Base-by-base conservation (phyloP, 2,888 invertebrate species). In the Clostera curtula region DNA sequence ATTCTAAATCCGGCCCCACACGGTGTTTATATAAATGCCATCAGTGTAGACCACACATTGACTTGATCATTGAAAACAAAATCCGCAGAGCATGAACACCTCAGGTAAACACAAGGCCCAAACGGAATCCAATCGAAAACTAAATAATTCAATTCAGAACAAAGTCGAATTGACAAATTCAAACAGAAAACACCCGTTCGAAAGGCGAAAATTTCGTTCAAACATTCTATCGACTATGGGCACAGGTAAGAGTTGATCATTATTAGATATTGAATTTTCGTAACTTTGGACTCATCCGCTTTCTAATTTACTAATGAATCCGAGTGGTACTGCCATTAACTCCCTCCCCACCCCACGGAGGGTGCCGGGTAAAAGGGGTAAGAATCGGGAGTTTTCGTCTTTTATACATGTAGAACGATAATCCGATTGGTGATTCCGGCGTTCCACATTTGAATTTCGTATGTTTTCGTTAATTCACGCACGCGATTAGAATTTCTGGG, bases 241-340 rank as follows among this genome's bases (percentile, higher is more conserved):
- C 75, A n/a, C n/a, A 77, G 77, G 77, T 77, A 75, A 66, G 61
- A 66, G 65, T 60, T 54, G 79, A 84, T 84, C 82, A 83, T 84
- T 84, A 83, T 82, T 82, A 82, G 79, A 83, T 84, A 83, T 84
- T 79, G 83, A 82, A 83, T 83, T 84, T 83, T 83, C 82, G 64
- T 71, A 85, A 85, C 82, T 85, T 83, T 79, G 80, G 79, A 79
- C 82, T 84, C 84, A 80, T 84, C 83, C 80, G 75, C 72, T 76
- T 77, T 83, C 82, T 84, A 84, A 85, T 84, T 84, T 85, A 77
- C 84, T 85, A 85, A 84, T 84, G 84, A 84, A 84, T 79, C 84
- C 77, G 79, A 76, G 80, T 79, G 75, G 69, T 73, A 71, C 65
- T 71, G 73, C 80, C 76, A 80, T 80, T 77, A 77, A 68, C 66